phyloP scores from a whole-genome alignment of 2,113 vertebrate genomes.

The Passer montanus region DNA sequence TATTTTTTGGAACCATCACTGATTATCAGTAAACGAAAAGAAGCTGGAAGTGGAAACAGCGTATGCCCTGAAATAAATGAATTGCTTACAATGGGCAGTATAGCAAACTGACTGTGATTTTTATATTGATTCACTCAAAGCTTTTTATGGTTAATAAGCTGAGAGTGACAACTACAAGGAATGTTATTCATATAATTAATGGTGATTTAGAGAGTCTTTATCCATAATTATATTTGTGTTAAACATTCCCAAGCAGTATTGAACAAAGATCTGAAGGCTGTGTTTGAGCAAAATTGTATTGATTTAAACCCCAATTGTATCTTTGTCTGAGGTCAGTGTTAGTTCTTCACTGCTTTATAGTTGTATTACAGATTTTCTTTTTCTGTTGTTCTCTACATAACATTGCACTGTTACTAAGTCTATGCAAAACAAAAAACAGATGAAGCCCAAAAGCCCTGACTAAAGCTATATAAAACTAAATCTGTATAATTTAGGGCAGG shows the following conservation, averaged over 20 bases:
- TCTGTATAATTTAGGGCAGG: not conserved
- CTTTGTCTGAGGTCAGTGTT: not conserved
- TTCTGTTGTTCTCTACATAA: not conserved
- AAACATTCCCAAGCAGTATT: not conserved
- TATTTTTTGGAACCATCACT: not conserved
- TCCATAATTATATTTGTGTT: not conserved
- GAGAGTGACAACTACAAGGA: not conserved
- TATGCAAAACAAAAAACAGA: not conserved
- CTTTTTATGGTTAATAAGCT: constrained; percentile 10
- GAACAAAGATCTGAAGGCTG: not conserved
- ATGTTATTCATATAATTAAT: not conserved
- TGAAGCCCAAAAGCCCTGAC: not conserved
- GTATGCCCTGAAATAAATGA: not conserved
- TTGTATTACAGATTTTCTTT: not conserved
- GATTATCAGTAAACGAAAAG: not conserved
- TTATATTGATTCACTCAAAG: not conserved
- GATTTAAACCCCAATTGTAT: not conserved
- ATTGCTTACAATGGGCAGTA: not conserved
- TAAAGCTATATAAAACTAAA: not conserved
- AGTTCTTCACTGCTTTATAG: not conserved
- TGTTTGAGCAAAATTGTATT: not conserved
- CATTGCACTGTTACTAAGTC: not conserved
- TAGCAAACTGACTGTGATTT: not conserved
- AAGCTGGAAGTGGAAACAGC: not conserved
- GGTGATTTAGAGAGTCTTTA: not conserved